phyloP scores from a whole-genome alignment of 2,113 vertebrate species.

The Mohoua ochrocephala region DNA sequence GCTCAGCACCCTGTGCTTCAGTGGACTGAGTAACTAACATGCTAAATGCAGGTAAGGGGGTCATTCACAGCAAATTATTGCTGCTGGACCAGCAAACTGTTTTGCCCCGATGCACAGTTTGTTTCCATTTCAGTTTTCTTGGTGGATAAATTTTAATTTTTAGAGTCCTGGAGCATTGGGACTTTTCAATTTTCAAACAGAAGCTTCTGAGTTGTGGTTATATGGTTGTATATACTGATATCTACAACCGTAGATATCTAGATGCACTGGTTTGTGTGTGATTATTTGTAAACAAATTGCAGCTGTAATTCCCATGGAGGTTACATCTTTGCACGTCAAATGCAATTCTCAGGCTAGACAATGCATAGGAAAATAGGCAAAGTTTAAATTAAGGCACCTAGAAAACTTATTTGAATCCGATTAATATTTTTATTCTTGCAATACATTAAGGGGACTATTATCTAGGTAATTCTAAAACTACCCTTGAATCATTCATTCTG shows the following conservation, averaged over 20 bases:
- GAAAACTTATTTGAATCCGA: not conserved
- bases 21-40: conserved; percentile 41
- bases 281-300: not conserved
- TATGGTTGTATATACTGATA: fast-evolving
- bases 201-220: not conserved
- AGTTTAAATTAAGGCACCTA: not conserved
- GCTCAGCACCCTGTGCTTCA: conserved; percentile 38
- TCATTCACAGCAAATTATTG: not conserved
- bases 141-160: not conserved
- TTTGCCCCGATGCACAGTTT: not conserved
- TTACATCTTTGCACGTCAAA: not conserved
- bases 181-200: not conserved
- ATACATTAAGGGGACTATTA: not conserved
- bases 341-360: not conserved
- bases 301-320: not conserved
- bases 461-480: not conserved
- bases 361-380: not conserved
- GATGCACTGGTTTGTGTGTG: not conserved
- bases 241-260: not conserved
- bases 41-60: conserved; percentile 30
- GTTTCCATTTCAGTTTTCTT: not conserved
- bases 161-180: not conserved
- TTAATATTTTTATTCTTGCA: not conserved
- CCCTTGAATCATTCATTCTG: not conserved
- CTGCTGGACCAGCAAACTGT: not conserved